phyloP scores from a whole-genome alignment of 2,113 vertebrate genomes.

The Ictalurus punctatus region DNA sequence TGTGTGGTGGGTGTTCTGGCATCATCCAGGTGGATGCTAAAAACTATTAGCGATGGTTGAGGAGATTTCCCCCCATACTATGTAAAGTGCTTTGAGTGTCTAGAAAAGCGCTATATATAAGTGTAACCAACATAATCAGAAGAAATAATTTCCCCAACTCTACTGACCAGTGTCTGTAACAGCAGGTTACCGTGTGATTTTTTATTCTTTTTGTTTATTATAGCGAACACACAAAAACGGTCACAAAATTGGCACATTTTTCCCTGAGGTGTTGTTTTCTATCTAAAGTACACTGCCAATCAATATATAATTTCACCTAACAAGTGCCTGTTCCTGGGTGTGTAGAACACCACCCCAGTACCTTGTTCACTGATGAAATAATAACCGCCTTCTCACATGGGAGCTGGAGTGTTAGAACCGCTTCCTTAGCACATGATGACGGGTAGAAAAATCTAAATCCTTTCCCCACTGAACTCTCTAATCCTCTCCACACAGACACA shows the following conservation, averaged over 20 bases:
- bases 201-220: background rate
- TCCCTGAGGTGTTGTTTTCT: background rate
- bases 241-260: background rate
- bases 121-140: background rate
- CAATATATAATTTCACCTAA: background rate
- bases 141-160: background rate
- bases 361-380: constrained; percentile 10
- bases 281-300: background rate
- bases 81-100: no score
- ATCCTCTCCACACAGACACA: constrained; percentile 34
- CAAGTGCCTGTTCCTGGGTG: background rate
- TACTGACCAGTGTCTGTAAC: background rate
- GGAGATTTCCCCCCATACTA: no score
- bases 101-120: no score
- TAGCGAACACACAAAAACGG: background rate
- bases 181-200: background rate
- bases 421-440: constrained; percentile 28
- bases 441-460: constrained; percentile 29
- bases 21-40: no score
- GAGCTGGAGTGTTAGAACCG: constrained; percentile 5
- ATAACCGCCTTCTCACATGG: constrained; percentile 22
- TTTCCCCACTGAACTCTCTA: constrained; percentile 39
- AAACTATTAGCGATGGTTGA: no score
- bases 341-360: no score
- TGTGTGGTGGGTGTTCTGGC: no score